These are phyloP conservation scores for Picus viridis DNA, from an alignment of 2,797 vertebrate species.

Conservation along the genomic window DNA sequence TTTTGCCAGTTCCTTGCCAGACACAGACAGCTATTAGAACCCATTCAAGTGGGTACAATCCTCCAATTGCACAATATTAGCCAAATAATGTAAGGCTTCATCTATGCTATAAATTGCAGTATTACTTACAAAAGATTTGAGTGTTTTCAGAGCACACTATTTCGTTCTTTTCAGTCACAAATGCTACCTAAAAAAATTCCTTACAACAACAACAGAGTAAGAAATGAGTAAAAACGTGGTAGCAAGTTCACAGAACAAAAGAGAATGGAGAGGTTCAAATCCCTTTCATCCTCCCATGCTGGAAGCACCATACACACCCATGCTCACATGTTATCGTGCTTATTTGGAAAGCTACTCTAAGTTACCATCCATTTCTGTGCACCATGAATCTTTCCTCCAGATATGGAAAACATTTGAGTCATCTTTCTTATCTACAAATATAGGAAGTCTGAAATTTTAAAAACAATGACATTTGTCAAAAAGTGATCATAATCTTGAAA, in stretches of 20 bases:
- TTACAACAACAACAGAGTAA: fast-evolving
- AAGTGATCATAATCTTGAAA: not conserved
- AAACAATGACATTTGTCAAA: not conserved
- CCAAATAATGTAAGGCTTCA: not conserved
- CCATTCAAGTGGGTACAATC: not conserved
- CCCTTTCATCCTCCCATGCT: not conserved
- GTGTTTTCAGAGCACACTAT: not conserved
- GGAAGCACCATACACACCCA: not conserved
- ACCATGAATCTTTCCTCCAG: not conserved
- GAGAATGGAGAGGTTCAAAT: not conserved
- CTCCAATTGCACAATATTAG: not conserved
- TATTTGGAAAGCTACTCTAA: not conserved
- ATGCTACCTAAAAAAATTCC: not conserved
- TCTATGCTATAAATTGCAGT: not conserved
- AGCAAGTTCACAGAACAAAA: not conserved
- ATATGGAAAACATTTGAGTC: not conserved
- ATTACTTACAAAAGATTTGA: not conserved
- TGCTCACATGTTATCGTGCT: not conserved
- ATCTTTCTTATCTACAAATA: not conserved
- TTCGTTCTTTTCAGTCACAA: not conserved
- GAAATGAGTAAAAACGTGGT: not conserved
- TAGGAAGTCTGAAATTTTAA: not conserved
- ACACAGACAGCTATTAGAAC: not conserved
- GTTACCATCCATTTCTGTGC: not conserved
- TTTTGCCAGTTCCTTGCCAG: not conserved